Conservation (phyloP, 2,888 invertebrate species). For the Smittia aterrima region DNA sequence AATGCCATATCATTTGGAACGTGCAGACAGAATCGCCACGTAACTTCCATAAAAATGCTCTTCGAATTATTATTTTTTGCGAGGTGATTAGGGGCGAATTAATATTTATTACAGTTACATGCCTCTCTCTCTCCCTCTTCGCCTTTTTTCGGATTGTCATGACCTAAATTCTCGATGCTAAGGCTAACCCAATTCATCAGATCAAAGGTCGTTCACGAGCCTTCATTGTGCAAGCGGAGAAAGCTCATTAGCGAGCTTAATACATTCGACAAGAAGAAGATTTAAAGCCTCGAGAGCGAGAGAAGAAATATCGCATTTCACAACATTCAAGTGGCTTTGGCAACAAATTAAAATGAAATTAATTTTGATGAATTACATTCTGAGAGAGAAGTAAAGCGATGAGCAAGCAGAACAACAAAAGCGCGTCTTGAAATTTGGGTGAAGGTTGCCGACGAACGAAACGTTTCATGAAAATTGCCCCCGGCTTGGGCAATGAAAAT, state of each 20-base stretch:
- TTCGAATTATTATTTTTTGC: no score
- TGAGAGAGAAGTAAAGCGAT: no score
- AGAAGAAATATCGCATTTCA: not conserved
- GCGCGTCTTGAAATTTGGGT: constrained; percentile 24
- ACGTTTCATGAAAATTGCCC: not conserved
- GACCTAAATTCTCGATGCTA: not conserved
- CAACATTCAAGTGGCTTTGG: not conserved
- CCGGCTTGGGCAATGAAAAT: constrained; percentile 12
- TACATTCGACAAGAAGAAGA: not conserved
- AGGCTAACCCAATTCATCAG: not conserved
- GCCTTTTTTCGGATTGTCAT: not conserved
- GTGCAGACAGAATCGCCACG: no score
- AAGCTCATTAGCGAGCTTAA: constrained; percentile 10
- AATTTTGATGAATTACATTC: constrained; percentile 22
- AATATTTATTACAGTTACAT: not conserved
- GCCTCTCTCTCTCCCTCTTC: not conserved
- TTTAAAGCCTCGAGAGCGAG: not conserved
- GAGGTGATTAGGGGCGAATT: not conserved
- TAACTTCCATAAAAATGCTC: no score
- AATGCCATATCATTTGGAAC: no score
- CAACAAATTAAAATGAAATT: constrained; percentile 37
- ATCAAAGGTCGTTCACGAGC: not conserved
- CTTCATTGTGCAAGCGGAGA: not conserved
- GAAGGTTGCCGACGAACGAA: constrained; percentile 30
- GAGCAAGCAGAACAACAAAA: constrained; percentile 10